Percentiles rank a stretch among this genome's conserved stretches.
Evolutionary conservation across 2,113 vertebrate genomes (phyloP).

Genomic region (Seriola rivoliana): DNA sequence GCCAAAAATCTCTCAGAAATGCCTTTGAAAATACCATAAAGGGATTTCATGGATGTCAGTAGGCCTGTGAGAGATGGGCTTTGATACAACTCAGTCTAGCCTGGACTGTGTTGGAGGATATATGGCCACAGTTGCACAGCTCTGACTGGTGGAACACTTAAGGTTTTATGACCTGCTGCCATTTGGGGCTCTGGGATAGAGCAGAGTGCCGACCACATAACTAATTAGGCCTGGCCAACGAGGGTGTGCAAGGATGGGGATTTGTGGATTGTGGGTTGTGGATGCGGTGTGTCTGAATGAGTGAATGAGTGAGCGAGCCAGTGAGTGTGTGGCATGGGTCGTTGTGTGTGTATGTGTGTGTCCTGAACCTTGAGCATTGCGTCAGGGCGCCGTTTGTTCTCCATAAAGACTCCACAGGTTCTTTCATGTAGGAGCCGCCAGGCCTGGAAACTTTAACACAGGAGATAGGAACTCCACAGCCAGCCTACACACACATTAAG

Average conservation of each 20-base stretch:
- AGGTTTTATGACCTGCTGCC: slow-evolving; percentile 86
- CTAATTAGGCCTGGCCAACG: slow-evolving; percentile 85
- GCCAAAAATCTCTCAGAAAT: slow-evolving; percentile 75
- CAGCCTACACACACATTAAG: slow-evolving; percentile 37
- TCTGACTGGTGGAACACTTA: slow-evolving; percentile 90
- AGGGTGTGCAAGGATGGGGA: slow-evolving; percentile 66
- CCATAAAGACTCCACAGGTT: slow-evolving; percentile 79
- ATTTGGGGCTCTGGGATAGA: slow-evolving; percentile 83
- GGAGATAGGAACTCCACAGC: slow-evolving; percentile 55
- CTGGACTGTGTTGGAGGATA: slow-evolving; percentile 80
- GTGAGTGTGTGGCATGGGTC: slow-evolving; percentile 62
- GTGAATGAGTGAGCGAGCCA: slow-evolving; percentile 58
- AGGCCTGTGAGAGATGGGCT: slow-evolving; percentile 77
- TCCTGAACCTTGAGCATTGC: slow-evolving; percentile 80
- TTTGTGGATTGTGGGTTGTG: slow-evolving; percentile 71
- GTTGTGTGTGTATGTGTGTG: slow-evolving; percentile 30
- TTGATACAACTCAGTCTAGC: slow-evolving; percentile 82
- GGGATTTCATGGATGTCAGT: slow-evolving; percentile 84
- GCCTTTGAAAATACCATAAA: slow-evolving; percentile 82
- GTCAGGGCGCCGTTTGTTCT: slow-evolving; percentile 81
- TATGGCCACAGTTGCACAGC: slow-evolving; percentile 82
- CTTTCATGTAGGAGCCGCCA: slow-evolving; percentile 86
- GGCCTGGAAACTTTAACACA: slow-evolving; percentile 85
- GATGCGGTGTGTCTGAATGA: slow-evolving; percentile 57
- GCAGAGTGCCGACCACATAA: slow-evolving; percentile 81